Evolutionary conservation across 2,888 invertebrate species (phyloP).

Genomic region (Cheilosia variabilis): DNA sequence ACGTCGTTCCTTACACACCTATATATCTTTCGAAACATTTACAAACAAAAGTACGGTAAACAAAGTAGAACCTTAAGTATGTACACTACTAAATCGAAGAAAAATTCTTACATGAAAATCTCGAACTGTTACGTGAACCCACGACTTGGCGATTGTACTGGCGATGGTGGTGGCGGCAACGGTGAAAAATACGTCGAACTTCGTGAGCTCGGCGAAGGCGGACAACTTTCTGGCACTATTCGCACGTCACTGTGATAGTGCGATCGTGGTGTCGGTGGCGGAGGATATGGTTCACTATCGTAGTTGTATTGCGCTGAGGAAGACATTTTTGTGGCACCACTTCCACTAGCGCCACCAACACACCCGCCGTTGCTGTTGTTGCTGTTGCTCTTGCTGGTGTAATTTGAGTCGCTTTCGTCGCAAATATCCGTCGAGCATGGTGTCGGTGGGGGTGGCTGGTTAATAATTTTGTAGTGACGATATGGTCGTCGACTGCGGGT

Average conservation of each 20-base stretch:
- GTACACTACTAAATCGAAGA: constrained; percentile 28
- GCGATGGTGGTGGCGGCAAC: constrained; percentile 93
- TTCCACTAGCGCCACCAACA: constrained; percentile 69
- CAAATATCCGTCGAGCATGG: constrained; percentile 98
- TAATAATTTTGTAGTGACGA: constrained; percentile 90
- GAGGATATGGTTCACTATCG: constrained; percentile 89
- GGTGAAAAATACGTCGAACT: constrained; percentile 92
- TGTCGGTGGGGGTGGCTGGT: constrained; percentile 96
- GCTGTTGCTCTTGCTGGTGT: constrained; percentile 85
- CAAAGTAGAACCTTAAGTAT: constrained; percentile 30
- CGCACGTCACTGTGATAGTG: constrained; percentile 89
- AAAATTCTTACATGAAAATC: constrained; percentile 81
- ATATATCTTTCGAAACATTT: constrained; percentile 30
- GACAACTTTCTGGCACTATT: constrained; percentile 86
- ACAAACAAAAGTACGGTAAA: constrained; percentile 20
- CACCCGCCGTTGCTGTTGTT: constrained; percentile 81
- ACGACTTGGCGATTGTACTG: constrained; percentile 86
- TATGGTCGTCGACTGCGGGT: constrained; percentile 91
- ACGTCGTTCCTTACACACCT: neutral
- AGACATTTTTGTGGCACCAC: constrained; percentile 79
- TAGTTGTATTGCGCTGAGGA: constrained; percentile 85
- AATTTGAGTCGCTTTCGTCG: constrained; percentile 93
- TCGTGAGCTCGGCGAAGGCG: constrained; percentile 88
- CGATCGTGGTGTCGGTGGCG: constrained; percentile 90
- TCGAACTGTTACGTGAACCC: constrained; percentile 84